Evolutionary conservation across 2,888 invertebrate genomes (phyloP), one percentile per base, ranked within the genome.

Genomic region (Cactoblastis cactorum): DNA sequence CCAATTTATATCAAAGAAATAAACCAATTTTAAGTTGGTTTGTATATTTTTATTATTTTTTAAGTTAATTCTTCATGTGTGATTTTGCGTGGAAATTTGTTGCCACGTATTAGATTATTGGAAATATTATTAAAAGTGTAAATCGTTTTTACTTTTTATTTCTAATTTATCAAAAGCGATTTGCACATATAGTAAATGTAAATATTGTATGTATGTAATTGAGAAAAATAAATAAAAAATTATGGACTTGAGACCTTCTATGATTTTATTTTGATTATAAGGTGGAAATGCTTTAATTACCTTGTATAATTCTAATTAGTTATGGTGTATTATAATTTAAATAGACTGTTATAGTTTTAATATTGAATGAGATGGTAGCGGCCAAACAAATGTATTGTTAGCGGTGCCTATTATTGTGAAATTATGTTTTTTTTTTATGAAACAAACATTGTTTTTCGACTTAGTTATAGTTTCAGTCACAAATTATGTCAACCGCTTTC

Each of bases 221-320:
- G 67, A 74, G 69, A 62, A 61, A 69, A 67, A 67, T 73, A 69
- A 71, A 66, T 65, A 71, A 67, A 75, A 77, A 80, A 74, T 77
- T 79, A 85, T 80, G 74, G 65, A 81, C 74, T 82, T 76, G 73
- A 81, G 71, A 82, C 78, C 77, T 80, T 81, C 69, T 80, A 83
- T 83, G 80, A 85, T 85, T 84, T 85, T 86, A 86, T 84, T 82
- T 86, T 80, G 84, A 88, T 71, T 82, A 67, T 88, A 86, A 87
- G 89, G 87, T 87, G 85, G 79, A 84, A 84, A 89, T 86, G 89
- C 89, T 89, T 89, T 89, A 89, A 89, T 88, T 89, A 88, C 87
- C 84, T 83, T 83, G 82, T 82, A 85, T 78, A 73, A 78, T 82
- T 77, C 76, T 81, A 79, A 80, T 83, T 83, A 79, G 74, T 80